These are phyloP conservation scores for Mesoclemmys tuberculata DNA, from an alignment of 2,113 vertebrate genomes.

Conservation along the genomic window DNA sequence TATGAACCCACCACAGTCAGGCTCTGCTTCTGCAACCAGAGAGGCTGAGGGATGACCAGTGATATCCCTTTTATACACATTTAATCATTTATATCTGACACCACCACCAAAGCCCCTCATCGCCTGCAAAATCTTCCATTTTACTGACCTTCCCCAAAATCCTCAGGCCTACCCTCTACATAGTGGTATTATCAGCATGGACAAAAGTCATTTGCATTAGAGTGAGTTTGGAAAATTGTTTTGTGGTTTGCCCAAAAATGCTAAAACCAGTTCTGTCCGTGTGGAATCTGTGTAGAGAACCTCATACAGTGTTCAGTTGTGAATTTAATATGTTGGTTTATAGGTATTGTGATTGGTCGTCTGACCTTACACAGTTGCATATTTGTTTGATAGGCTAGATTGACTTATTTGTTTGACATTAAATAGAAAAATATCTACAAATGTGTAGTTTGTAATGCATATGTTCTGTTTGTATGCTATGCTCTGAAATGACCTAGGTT, in stretches of 20 bases:
- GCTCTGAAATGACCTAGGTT: background rate
- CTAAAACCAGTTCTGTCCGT: background rate
- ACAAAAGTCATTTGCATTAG: background rate
- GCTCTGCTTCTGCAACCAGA: background rate
- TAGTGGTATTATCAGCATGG: background rate
- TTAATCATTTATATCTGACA: background rate
- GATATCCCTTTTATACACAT: background rate
- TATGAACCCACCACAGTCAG: background rate
- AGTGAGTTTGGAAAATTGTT: fast-evolving
- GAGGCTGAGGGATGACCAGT: background rate
- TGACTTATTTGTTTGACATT: background rate
- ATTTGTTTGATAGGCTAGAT: slow-evolving; percentile 9
- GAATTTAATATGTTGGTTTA: slow-evolving; percentile 12
- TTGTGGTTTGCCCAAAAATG: background rate
- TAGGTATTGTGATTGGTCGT: background rate
- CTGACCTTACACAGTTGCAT: background rate
- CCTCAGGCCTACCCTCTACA: background rate
- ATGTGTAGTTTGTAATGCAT: background rate
- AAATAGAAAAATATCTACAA: background rate
- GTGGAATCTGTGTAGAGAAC: background rate
- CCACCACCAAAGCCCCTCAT: background rate
- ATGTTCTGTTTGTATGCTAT: background rate
- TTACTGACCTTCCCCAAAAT: background rate
- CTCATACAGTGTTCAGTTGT: background rate
- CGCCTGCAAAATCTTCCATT: background rate